Evolutionary conservation across 2,113 vertebrate genomes (phyloP).

Genomic region (Rhinopomastus cyanomelas): DNA sequence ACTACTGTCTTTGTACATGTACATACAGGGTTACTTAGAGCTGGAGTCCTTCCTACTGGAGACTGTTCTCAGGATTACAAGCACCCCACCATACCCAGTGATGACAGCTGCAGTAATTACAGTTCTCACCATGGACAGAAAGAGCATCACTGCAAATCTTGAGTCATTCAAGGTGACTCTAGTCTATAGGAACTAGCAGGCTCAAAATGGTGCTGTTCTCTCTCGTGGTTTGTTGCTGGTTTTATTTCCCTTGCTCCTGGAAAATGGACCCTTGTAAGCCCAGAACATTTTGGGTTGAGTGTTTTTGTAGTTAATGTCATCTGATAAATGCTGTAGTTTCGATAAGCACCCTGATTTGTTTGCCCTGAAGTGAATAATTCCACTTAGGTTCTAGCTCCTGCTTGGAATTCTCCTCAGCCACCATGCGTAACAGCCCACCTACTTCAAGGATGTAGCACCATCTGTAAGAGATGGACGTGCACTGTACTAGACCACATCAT

Average conservation of each 20-base stretch:
- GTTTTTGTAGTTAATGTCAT: not conserved
- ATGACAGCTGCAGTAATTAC: not conserved
- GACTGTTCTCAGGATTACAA: fast-evolving
- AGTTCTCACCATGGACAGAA: not conserved
- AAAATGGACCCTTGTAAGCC: not conserved
- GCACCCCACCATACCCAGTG: not conserved
- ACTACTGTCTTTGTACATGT: not conserved
- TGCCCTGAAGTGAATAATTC: not conserved
- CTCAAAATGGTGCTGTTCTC: not conserved
- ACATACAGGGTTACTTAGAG: not conserved
- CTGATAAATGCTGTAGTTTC: not conserved
- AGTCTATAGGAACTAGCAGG: not conserved
- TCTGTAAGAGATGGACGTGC: not conserved
- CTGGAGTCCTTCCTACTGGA: not conserved
- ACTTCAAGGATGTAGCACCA: not conserved
- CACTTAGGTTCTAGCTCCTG: not conserved
- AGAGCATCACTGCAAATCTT: not conserved
- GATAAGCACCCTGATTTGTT: not conserved
- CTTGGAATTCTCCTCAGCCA: not conserved
- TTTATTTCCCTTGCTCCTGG: not conserved
- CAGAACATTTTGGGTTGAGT: not conserved
- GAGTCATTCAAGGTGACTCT: not conserved
- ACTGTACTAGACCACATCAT: not conserved
- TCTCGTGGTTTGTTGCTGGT: not conserved
- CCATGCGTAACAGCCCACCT: not conserved